Conservation (phyloP, 64 coral and sea anemone species). For the Montipora sp. region DNA sequence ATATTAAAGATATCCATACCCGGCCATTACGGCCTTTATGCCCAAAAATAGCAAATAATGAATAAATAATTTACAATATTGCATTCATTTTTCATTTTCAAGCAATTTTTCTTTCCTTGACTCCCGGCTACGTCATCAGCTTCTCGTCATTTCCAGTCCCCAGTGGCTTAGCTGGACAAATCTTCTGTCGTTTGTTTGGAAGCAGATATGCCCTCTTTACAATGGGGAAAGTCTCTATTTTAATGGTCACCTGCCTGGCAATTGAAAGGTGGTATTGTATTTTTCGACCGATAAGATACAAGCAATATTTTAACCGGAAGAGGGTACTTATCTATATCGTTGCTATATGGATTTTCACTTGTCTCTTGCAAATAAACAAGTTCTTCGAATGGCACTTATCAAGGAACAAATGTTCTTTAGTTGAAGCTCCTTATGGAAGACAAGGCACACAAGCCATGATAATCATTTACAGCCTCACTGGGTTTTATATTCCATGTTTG, state of each 20-base stretch:
- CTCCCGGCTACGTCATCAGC: not conserved
- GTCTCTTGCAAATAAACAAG: not conserved
- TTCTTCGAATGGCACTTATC: not conserved
- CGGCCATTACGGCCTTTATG: no score
- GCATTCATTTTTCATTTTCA: no score
- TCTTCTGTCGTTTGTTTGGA: not conserved
- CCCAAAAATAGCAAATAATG: no score
- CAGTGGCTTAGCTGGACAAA: not conserved
- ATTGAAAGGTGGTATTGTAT: not conserved
- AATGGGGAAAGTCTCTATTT: constrained; percentile 4
- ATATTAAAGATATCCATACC: no score
- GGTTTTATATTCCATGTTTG: constrained; percentile 60
- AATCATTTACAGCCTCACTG: not conserved
- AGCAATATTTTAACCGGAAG: not conserved
- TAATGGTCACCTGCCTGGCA: not conserved
- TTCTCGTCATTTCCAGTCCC: not conserved
- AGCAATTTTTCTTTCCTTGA: no score
- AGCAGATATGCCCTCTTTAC: not conserved
- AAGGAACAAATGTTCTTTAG: not conserved
- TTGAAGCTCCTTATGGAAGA: not conserved
- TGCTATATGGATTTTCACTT: not conserved
- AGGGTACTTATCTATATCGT: not conserved
- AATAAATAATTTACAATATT: no score
- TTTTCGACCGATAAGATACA: not conserved
- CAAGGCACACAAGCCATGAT: not conserved